phyloP scores from a whole-genome alignment of 1,140 invertebrate species.

The Belonocnema kinseyi region DNA sequence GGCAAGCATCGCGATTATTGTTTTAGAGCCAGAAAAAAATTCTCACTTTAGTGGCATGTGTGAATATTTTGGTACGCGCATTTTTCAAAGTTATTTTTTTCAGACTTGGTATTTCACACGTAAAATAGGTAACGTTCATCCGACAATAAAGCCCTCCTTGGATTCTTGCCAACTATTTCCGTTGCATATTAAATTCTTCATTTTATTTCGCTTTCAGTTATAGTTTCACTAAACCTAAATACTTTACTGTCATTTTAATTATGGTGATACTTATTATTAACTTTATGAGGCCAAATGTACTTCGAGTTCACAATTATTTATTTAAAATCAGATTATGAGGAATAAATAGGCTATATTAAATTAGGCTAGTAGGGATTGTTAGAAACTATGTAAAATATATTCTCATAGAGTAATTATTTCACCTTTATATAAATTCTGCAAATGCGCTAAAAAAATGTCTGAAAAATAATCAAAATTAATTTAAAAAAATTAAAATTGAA shows the following conservation, averaged over 20 bases:
- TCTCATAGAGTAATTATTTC: too few relatives aligned
- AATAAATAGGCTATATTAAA: too few relatives aligned
- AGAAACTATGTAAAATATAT: too few relatives aligned
- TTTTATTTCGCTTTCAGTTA: slow-evolving; percentile 7
- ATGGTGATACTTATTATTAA: too few relatives aligned
- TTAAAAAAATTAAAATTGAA: too few relatives aligned
- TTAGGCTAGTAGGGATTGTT: too few relatives aligned
- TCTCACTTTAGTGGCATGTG: neutral
- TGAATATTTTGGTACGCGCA: slow-evolving; percentile 6
- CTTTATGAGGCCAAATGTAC: neutral
- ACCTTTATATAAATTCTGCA: too few relatives aligned
- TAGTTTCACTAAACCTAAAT: neutral
- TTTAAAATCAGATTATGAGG: too few relatives aligned
- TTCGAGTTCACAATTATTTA: neutral
- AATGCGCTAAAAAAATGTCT: too few relatives aligned
- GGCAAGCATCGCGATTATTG: too few relatives aligned
- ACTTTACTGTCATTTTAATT: neutral
- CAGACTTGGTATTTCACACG: neutral
- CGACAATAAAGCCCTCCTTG: neutral
- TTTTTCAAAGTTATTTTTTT: slow-evolving; percentile 21
- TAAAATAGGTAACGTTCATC: slow-evolving; percentile 21
- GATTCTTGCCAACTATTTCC: slow-evolving; percentile 2
- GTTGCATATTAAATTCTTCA: neutral
- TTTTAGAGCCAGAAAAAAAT: neutral
- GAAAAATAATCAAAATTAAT: too few relatives aligned